phyloP scores from a whole-genome alignment of 1,140 invertebrate species.

The Lerema accius region DNA sequence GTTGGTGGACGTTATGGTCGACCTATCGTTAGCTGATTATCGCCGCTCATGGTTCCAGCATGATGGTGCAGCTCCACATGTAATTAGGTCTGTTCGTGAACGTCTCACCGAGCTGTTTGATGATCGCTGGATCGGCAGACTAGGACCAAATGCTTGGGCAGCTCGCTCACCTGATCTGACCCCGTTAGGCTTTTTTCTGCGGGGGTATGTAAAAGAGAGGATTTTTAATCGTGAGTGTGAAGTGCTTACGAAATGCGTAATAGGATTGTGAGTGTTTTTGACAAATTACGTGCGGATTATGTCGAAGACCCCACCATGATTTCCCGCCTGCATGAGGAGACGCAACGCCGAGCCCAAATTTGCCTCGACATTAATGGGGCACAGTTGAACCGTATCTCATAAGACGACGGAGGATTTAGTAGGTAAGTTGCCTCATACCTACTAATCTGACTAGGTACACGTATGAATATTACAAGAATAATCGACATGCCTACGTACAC shows the following conservation, averaged over 20 bases:
- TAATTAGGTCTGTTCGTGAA: not conserved
- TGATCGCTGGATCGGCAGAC: constrained; percentile 21
- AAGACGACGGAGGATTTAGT: constrained; percentile 25
- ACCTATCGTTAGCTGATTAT: constrained; percentile 19
- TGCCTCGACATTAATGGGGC: constrained; percentile 14
- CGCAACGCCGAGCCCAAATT: constrained; percentile 7
- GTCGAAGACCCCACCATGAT: constrained; percentile 21
- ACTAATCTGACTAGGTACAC: not conserved
- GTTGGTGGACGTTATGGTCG: constrained; percentile 19
- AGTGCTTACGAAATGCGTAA: constrained; percentile 13
- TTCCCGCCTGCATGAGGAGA: constrained; percentile 14
- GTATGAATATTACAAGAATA: no score
- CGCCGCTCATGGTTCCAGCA: constrained; percentile 6
- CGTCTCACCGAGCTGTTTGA: constrained; percentile 4
- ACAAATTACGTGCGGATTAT: constrained; percentile 13
- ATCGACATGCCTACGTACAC: no score
- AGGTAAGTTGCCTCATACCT: constrained; percentile 17
- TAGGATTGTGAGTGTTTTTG: constrained; percentile 2
- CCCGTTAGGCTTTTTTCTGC: not conserved
- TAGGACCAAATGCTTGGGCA: constrained; percentile 11
- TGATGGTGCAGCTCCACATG: constrained; percentile 16
- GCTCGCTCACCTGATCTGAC: constrained; percentile 8
- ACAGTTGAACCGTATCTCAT: constrained; percentile 21
- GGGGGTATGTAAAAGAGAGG: constrained; percentile 13
- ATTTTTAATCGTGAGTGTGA: constrained; percentile 19